Conservation (phyloP, 2,113 vertebrate species). For the Helogale parvula region DNA sequence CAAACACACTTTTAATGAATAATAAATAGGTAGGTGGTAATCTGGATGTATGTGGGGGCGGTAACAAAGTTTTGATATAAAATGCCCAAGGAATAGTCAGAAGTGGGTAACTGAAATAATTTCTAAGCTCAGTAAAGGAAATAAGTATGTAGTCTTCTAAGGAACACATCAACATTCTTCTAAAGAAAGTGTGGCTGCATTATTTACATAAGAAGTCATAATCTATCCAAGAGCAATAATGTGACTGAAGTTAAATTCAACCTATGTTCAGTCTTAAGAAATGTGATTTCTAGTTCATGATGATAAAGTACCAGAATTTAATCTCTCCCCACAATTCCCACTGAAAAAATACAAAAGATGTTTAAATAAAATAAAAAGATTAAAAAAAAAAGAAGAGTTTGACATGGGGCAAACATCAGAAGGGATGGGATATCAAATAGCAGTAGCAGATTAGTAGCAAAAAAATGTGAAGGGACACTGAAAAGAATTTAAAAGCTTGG, state of each 20-base stretch:
- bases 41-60: neutral
- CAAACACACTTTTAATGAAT: neutral
- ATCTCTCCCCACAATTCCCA: neutral
- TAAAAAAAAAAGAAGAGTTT: neutral
- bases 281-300: constrained; percentile 25
- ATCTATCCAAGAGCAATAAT: neutral
- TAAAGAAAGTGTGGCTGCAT: neutral
- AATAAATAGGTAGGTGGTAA: neutral
- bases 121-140: neutral
- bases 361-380: constrained; percentile 1
- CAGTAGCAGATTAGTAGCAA: neutral
- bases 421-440: neutral
- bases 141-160: neutral
- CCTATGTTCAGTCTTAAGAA: constrained; percentile 48
- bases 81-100: neutral
- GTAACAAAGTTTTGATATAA: neutral
- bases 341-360: constrained; percentile 33
- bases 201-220: neutral
- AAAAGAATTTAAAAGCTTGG: constrained; percentile 26
- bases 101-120: neutral
- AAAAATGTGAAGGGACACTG: neutral
- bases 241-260: constrained; percentile 23
- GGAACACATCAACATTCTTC: neutral
- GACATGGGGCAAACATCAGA: neutral
- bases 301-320: constrained; percentile 31